phyloP scores from a whole-genome alignment of 1,140 invertebrate genomes.

The Grapholita molesta region DNA sequence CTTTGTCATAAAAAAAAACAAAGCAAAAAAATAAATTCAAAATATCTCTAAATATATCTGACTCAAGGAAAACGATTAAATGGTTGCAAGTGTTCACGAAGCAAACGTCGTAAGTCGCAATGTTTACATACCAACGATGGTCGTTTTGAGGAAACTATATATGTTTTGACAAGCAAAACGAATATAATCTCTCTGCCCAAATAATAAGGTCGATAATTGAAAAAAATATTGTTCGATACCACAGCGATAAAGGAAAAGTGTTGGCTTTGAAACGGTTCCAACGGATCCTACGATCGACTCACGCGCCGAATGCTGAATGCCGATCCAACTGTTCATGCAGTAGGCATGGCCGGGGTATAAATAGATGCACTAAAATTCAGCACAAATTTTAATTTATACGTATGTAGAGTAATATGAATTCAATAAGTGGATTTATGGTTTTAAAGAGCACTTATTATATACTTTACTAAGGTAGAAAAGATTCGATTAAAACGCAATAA shows the following conservation, averaged over 20 bases:
- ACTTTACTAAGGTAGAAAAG: too few species aligned
- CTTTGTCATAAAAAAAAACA: too few species aligned
- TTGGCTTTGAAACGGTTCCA: slow-evolving; percentile 14
- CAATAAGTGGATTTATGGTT: too few species aligned
- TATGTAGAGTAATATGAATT: background rate
- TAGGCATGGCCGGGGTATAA: slow-evolving; percentile 10
- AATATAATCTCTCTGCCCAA: background rate
- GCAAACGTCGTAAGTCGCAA: too few species aligned
- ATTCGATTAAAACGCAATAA: too few species aligned
- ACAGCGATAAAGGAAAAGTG: slow-evolving; percentile 4
- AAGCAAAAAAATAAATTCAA: too few species aligned
- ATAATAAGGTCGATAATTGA: background rate
- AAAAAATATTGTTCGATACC: background rate
- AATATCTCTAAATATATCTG: too few species aligned
- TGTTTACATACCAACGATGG: too few species aligned
- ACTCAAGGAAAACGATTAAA: too few species aligned
- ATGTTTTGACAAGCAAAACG: background rate
- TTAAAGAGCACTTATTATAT: too few species aligned
- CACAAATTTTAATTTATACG: background rate
- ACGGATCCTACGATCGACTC: slow-evolving; percentile 2
- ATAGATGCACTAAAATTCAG: slow-evolving; percentile 16
- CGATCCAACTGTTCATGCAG: slow-evolving; percentile 12
- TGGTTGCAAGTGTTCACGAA: too few species aligned
- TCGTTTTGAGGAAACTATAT: too few species aligned
- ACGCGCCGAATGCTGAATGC: background rate